Percentiles rank a stretch among this genome's conserved stretches.
phyloP scores from a whole-genome alignment of 2,113 vertebrate genomes.

The Eulacestoma nigropectus region DNA sequence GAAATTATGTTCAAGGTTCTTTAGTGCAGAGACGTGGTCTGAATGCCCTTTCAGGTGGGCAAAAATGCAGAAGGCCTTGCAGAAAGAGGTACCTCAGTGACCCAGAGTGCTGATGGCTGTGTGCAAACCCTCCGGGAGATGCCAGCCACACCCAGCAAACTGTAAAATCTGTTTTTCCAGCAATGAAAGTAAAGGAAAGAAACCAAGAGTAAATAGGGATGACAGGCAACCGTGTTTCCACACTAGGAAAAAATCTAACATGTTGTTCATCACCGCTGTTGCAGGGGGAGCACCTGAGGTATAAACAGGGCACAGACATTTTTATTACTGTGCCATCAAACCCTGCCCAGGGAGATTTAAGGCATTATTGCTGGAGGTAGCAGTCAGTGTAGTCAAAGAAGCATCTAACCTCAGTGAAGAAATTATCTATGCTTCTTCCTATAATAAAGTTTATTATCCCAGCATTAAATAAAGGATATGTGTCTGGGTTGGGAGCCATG shows the following conservation, averaged over 20 bases:
- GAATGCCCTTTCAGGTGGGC: not conserved
- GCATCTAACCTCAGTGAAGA: not conserved
- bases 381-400: not conserved
- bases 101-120: not conserved
- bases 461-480: not conserved
- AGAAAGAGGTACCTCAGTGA: not conserved
- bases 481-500: not conserved
- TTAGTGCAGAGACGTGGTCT: not conserved
- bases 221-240: not conserved
- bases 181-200: not conserved
- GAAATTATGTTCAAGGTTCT: not conserved
- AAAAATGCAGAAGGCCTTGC: not conserved
- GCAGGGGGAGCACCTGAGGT: not conserved
- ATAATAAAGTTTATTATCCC: not conserved
- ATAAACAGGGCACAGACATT: not conserved
- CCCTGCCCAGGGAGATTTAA: slow-evolving; percentile 20
- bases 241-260: not conserved
- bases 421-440: slow-evolving; percentile 15
- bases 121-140: not conserved
- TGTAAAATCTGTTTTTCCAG: not conserved
- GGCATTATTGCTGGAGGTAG: not conserved
- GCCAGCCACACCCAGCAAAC: not conserved
- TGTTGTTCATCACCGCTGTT: not conserved
- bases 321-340: slow-evolving; percentile 35
- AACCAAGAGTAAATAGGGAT: not conserved